A percentile compares a stretch with the other conserved stretches of the same genome.
Evolutionary conservation across 2,113 vertebrate species (phyloP).

Genomic region (Pseudopipra pipra): DNA sequence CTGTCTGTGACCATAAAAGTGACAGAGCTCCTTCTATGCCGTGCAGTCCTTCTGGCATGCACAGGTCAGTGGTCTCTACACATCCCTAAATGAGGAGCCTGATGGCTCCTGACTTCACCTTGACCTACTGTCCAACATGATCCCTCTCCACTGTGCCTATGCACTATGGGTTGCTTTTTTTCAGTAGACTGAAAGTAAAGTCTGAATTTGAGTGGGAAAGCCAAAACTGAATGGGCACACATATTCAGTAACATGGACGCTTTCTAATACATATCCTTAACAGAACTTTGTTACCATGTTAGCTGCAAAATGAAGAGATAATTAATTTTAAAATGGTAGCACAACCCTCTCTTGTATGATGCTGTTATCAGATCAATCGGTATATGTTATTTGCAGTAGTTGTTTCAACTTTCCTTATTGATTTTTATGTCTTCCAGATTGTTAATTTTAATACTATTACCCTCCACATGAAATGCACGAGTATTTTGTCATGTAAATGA

Average conservation of each 20-base stretch:
- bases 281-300: not conserved
- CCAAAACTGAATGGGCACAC: not conserved
- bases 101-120: not conserved
- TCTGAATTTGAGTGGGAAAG: not conserved
- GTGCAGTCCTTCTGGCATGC: not conserved
- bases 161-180: not conserved
- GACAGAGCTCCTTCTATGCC: not conserved
- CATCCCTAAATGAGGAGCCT: rapidly evolving
- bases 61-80: not conserved
- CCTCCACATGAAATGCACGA: constrained; percentile 17
- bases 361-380: not conserved
- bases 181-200: not conserved
- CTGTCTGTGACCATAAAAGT: not conserved
- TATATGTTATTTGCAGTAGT: not conserved
- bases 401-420: not conserved
- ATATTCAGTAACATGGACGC: not conserved
- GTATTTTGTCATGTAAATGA: constrained; percentile 28
- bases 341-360: not conserved
- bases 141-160: not conserved
- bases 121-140: rapidly evolving
- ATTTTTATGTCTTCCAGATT: not conserved
- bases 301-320: not conserved
- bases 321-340: not conserved
- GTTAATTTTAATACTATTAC: constrained; percentile 53
- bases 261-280: not conserved